These are phyloP conservation scores for Acronicta leporina DNA, from an alignment of 2,888 invertebrate genomes.

Conservation along the genomic window DNA sequence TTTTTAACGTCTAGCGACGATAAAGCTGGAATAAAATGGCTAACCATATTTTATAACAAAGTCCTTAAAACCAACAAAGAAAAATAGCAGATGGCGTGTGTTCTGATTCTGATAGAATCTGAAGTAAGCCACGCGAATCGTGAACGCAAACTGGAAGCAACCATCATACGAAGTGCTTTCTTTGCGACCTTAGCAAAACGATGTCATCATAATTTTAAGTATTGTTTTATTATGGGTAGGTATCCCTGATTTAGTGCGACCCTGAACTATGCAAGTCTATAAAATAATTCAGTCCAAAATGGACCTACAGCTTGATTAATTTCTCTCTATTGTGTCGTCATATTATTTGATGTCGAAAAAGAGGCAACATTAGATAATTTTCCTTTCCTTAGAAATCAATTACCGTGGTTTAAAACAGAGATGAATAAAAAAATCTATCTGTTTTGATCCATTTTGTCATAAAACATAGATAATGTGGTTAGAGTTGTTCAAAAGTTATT, in stretches of 20 bases:
- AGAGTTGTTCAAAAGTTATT: no score
- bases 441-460: no score
- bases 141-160: constrained; percentile 23
- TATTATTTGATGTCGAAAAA: neutral
- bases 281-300: constrained; percentile 16
- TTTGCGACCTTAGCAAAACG: constrained; percentile 37
- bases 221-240: constrained; percentile 10
- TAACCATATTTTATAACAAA: constrained; percentile 9
- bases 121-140: constrained; percentile 24
- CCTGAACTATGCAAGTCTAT: constrained; percentile 36
- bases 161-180: constrained; percentile 29
- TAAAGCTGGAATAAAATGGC: constrained; percentile 9
- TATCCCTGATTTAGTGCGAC: constrained; percentile 15
- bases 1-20: constrained; percentile 10
- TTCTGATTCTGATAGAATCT: constrained; percentile 38
- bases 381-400: no score
- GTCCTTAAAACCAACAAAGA: constrained; percentile 15
- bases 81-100: constrained; percentile 28
- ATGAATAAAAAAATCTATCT: no score
- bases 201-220: constrained; percentile 16
- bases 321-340: constrained; percentile 21
- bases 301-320: constrained; percentile 9
- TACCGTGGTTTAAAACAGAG: no score
- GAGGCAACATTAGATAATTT: no score
- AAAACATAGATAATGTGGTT: no score